These are phyloP conservation scores for Heliconius aoede DNA, from an alignment of 2,888 invertebrate genomes.

Conservation along the genomic window DNA sequence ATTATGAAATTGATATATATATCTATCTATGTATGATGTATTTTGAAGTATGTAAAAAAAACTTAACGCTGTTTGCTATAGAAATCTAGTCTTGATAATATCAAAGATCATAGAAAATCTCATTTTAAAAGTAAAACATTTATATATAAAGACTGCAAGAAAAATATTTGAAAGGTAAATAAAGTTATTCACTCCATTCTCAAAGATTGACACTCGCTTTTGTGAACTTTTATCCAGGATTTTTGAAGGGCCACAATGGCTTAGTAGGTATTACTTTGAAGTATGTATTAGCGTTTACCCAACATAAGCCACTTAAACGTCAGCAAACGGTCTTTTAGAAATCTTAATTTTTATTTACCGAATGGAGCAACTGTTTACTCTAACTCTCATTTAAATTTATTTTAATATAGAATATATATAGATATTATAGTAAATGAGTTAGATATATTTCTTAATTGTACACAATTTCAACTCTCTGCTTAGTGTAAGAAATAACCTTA, in stretches of 20 bases:
- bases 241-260: not conserved
- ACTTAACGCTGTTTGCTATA: too few species aligned
- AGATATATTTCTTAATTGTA: too few species aligned
- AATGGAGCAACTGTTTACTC: not conserved
- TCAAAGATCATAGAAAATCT: not conserved
- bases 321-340: not conserved
- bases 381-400: too few species aligned
- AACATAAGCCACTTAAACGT: not conserved
- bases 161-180: not conserved
- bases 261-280: not conserved
- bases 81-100: too few species aligned
- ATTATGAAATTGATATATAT: too few species aligned
- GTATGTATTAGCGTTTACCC: not conserved
- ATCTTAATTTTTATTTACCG: not conserved
- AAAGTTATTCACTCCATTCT: not conserved
- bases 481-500: too few species aligned
- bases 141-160: too few species aligned
- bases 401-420: not conserved
- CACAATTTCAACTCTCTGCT: too few species aligned
- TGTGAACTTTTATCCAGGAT: not conserved
- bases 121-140: too few species aligned
- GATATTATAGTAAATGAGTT: too few species aligned
- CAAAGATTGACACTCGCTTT: constrained; percentile 1
- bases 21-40: too few species aligned
- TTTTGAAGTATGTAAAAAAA: too few species aligned